Evolutionary conservation across 2,113 vertebrate genomes (phyloP), one percentile per base, ranked within the genome.

Genomic region (Tupaia tana): DNA sequence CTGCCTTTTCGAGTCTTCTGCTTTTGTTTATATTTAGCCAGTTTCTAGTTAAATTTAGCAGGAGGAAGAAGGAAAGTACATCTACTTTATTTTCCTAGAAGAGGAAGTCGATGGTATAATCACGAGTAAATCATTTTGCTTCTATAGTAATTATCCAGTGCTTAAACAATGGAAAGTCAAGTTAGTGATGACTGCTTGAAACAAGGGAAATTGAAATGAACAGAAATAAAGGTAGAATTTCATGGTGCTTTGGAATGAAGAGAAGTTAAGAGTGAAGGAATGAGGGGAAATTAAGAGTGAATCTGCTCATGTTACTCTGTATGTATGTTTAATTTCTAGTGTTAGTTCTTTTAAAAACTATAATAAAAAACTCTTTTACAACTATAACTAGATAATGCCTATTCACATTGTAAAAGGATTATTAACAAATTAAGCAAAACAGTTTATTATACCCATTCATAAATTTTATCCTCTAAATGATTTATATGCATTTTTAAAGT

Each of bases 391-490:
- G 24, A 77, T 93, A 56, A 82, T 77, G 24, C 31, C 93, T 94
- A 64, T 75, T 85, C 63, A 85, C 24, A 88, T 81, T 91, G 85
- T 43, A 73, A 86, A 93, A 92, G 0, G 7, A 69, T 56, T 86
- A 24, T 73, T 88, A 43, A 88, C 10, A 86, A 93, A 93, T 82
- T 89, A 91, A 56, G 52, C 2, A 64, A 15, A 91, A 54, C n/a
- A 15, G 52, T 11, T 92, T 86, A 71, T 69, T 73, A 91, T 93
- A 83, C 83, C 69, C 64, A 89, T 34, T 79, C 74, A 73, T 91
- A 67, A 85, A 71, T 5, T 82, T 31, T 69, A 93, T 58, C 5
- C 58, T 93, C 71, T 24, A 79, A 71, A 85, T 56, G 43, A 77
- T n/a, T 71, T 52, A 73, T 43, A 4, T 43, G 43, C 43, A 43